Evolutionary conservation across 1,140 invertebrate species (phyloP).

Genomic region (Caenorhabditis latens): DNA sequence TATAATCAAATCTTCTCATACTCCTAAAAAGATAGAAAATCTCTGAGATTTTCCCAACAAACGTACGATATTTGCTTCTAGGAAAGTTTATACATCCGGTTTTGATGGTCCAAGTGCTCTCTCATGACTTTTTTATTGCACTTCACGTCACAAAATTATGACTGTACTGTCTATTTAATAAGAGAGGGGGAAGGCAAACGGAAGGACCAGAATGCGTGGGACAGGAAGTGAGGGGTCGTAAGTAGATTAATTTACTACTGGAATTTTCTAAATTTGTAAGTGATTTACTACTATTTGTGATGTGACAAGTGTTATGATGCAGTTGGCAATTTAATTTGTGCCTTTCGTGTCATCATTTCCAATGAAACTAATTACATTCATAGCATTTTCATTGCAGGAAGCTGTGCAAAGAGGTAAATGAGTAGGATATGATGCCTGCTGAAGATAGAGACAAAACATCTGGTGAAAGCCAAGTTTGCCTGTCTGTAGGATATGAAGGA

Average conservation of each 20-base stretch:
- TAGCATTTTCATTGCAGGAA: not conserved
- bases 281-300: not conserved
- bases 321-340: constrained; percentile 44
- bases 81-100: not conserved
- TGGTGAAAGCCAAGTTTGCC: too few species aligned
- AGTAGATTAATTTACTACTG: constrained; percentile 43
- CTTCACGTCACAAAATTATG: not conserved
- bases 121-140: not conserved
- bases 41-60: too few species aligned
- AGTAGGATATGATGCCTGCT: too few species aligned
- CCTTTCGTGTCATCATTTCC: not conserved
- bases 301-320: constrained; percentile 18
- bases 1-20: not conserved
- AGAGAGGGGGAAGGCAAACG: not conserved
- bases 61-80: not conserved
- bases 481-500: too few species aligned
- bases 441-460: too few species aligned
- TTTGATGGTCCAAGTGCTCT: not conserved
- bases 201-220: not conserved
- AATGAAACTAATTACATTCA: constrained; percentile 50
- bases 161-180: not conserved
- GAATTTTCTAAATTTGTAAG: not conserved
- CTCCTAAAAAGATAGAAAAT: not conserved
- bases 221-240: not conserved
- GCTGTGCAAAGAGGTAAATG: too few species aligned